phyloP scores from a whole-genome alignment of 1,140 invertebrate species.

The Palaemon carinicauda region DNA sequence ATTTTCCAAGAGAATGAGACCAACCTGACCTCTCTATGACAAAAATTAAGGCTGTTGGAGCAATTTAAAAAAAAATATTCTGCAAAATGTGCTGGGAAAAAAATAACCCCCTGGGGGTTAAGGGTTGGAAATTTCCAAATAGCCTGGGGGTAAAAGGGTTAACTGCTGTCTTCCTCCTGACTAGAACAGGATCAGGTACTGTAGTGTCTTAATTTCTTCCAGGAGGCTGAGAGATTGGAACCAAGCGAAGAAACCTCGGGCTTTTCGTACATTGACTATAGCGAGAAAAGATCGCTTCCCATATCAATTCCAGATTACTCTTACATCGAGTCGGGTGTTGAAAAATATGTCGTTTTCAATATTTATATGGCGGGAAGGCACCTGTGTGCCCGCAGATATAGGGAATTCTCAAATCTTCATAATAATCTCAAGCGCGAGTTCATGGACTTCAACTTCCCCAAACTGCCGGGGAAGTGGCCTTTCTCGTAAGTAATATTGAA shows the following conservation, averaged over 20 bases:
- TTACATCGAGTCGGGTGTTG: conserved; percentile 77
- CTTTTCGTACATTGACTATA: conserved; percentile 95
- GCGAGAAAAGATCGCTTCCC: conserved; percentile 95
- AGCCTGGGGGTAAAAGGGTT: too few species aligned
- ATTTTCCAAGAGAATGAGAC: too few species aligned
- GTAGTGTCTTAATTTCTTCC: conserved; percentile 59
- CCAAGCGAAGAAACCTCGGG: conserved; percentile 86
- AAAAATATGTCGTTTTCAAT: conserved; percentile 96
- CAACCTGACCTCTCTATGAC: too few species aligned
- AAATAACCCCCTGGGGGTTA: too few species aligned
- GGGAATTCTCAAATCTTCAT: conserved; percentile 93
- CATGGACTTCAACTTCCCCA: conserved; percentile 96
- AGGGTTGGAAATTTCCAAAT: too few species aligned
- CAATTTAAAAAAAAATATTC: too few species aligned
- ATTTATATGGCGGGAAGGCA: conserved; percentile 99
- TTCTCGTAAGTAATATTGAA: conserved; percentile 75
- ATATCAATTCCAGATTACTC: conserved; percentile 98
- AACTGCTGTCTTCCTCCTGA: too few species aligned
- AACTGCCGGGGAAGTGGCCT: conserved; percentile 98
- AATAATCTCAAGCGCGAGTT: conserved; percentile 94
- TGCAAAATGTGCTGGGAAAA: too few species aligned
- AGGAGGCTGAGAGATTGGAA: conserved; percentile 86
- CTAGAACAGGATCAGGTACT: neutral
- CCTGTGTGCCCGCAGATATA: conserved; percentile 81
- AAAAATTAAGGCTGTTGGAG: too few species aligned